Conservation (phyloP, 30 jellyfish, hydroid and myxozoan genomes). For the Turritopsis rubra region DNA sequence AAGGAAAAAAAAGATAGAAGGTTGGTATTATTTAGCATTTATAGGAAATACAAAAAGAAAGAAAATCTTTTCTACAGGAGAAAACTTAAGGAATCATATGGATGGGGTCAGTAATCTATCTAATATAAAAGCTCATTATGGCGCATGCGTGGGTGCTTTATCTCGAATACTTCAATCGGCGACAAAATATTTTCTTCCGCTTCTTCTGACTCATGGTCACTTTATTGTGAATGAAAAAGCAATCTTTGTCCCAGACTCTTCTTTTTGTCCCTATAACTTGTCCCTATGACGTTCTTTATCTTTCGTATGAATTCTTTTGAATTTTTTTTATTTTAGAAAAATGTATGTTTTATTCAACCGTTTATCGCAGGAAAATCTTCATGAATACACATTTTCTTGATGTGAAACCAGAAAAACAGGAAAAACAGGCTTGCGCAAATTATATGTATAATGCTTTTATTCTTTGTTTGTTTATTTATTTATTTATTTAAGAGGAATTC, state of each 20-base stretch:
- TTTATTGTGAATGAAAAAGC: not conserved
- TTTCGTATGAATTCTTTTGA: not conserved
- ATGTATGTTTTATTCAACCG: not conserved
- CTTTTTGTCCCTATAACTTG: not conserved
- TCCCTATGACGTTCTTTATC: no score
- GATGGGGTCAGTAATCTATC: not conserved
- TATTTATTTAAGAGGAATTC: not conserved
- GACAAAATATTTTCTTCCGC: not conserved
- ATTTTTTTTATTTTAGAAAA: no score
- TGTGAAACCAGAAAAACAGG: no score
- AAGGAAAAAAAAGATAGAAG: no score
- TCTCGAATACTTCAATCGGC: not conserved
- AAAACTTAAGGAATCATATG: no score
- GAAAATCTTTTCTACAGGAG: no score
- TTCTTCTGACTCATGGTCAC: not conserved
- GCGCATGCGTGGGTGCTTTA: not conserved
- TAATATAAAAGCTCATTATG: not conserved
- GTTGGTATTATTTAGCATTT: no score
- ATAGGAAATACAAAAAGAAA: no score
- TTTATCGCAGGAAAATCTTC: not conserved
- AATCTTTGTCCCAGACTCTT: not conserved
- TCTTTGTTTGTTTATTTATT: no score
- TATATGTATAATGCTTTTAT: no score
- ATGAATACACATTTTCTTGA: no score
- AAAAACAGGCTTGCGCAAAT: no score